These are phyloP conservation scores for Eurytoma adleriae DNA, from an alignment of 2,888 invertebrate species.

Conservation along the genomic window DNA sequence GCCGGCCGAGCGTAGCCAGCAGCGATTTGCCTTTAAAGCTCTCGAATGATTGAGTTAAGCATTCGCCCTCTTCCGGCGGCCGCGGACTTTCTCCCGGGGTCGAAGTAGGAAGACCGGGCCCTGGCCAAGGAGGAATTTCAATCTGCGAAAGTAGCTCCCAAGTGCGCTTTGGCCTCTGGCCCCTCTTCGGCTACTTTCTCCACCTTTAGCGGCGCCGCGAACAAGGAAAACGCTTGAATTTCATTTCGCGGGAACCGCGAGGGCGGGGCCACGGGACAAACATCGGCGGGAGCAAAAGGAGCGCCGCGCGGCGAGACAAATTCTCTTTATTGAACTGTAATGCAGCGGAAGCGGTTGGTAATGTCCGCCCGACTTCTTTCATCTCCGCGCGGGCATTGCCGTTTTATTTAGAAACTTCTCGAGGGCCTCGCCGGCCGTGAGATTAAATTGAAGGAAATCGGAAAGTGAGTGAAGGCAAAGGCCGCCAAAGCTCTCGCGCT, in stretches of 20 bases:
- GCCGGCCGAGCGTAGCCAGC: not conserved
- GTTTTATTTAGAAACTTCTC: constrained; percentile 51
- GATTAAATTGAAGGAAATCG: constrained; percentile 51
- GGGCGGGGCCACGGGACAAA: not conserved
- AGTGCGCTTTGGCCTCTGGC: constrained; percentile 40
- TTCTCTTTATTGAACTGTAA: constrained; percentile 56
- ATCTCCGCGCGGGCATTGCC: not conserved
- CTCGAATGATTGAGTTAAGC: constrained; percentile 24
- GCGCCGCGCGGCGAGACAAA: constrained; percentile 28
- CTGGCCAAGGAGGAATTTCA: constrained; percentile 50
- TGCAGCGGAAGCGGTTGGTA: constrained; percentile 42
- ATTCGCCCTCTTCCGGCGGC: not conserved
- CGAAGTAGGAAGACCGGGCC: not conserved
- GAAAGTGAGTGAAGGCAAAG: constrained; percentile 24
- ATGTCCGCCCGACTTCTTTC: not conserved
- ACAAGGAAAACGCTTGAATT: constrained; percentile 45
- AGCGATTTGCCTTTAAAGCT: constrained; percentile 16
- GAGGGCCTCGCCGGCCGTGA: constrained; percentile 26
- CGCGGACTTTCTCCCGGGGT: not conserved
- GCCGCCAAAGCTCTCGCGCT: not conserved
- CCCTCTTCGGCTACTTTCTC: not conserved
- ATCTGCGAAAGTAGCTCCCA: constrained; percentile 52
- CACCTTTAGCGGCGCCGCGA: not conserved
- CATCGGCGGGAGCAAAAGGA: constrained; percentile 10
- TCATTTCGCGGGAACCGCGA: constrained; percentile 47